Evolutionary conservation across 2,888 invertebrate species (phyloP), one percentile per base, ranked within the genome.

Genomic region (Drosophila quinaria): DNA sequence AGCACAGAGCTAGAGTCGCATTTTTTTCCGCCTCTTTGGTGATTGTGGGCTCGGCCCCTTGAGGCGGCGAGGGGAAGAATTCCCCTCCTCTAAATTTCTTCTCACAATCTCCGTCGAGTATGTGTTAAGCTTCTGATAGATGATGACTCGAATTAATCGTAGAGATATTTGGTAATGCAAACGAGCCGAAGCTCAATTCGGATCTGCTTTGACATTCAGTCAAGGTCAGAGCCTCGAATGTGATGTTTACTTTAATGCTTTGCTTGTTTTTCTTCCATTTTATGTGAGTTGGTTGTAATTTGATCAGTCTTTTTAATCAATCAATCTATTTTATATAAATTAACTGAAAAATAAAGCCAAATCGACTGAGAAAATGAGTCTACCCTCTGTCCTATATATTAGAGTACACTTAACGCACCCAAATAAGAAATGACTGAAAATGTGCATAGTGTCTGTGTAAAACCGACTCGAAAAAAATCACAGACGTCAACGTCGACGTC

Each of bases 141-240:
- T 49, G 25, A 44, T 41, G 46, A 66, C 19, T 37, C 35, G 25
- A 39, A 50, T 10, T 17, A 33, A 13, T 35, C 19, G 25, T 35
- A 19, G 61, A 29, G n/a, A 44, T 51, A 55, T 25, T 67, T 54
- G 44, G 35, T 41, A 50, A 70, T 78, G 76, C 67, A 79, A 87
- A 83, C 75, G 63, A 79, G 67, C 52, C 63, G 62, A 76, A 62
- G 79, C 66, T 83, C 50, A 70, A 74, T 76, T 65, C 70, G 70
- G 47, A 64, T 58, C 47, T 73, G 65, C 62, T 71, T 77, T 89
- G 85, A 89, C 89, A 62, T 85, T 89, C 84, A 71, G 15, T 54
- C 74, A 89, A 85, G 89, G 85, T 85, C 67, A 72, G 33, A 42
- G 17, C 2, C 17, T 11, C 35, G 13, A 44, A 44, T 35, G 17